These are phyloP conservation scores for Microtus ochrogaster DNA, from an alignment of 2,113 vertebrate genomes.

Conservation along the genomic window DNA sequence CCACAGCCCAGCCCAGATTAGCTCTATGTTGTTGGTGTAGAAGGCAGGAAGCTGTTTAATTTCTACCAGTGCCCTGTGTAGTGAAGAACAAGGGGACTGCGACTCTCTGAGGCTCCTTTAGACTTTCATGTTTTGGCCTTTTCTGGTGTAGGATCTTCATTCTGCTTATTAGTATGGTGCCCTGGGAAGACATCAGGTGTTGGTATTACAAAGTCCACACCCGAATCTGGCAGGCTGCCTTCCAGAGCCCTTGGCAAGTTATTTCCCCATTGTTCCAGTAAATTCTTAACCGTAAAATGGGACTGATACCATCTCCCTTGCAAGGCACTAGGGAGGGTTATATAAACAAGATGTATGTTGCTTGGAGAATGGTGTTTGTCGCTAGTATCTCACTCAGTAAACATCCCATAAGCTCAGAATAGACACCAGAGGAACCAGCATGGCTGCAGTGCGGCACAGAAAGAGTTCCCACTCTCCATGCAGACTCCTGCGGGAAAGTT, in stretches of 20 bases:
- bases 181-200: background rate
- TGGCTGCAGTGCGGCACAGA: background rate
- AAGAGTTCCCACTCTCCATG: background rate
- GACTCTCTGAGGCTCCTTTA: background rate
- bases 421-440: slow-evolving; percentile 21
- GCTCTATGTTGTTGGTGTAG: background rate
- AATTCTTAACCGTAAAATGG: background rate
- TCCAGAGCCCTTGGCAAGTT: background rate
- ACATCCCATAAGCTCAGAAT: background rate
- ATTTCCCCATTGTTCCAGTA: background rate
- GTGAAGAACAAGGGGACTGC: background rate
- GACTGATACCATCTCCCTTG: background rate
- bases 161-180: background rate
- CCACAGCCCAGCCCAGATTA: background rate
- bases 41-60: background rate
- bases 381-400: background rate
- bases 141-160: background rate
- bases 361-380: background rate
- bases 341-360: background rate
- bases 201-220: background rate
- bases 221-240: background rate
- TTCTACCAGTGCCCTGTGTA: background rate
- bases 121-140: background rate
- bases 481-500: background rate
- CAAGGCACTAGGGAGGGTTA: background rate